Base-by-base conservation (phyloP, 2,888 invertebrate genomes). In the Aradus depressus region DNA sequence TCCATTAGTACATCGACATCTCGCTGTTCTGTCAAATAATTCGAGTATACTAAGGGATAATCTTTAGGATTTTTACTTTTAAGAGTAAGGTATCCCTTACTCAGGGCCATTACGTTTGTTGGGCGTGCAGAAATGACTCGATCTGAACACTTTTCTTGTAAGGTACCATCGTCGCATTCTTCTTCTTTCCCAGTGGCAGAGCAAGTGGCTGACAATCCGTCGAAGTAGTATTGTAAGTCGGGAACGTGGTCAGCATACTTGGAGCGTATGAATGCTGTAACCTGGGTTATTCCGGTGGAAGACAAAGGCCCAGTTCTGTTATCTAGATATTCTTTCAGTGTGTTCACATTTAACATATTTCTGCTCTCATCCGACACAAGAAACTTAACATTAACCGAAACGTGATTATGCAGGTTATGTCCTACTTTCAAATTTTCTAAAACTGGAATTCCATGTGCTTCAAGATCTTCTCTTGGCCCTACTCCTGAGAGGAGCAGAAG, bases 401-500 rank as follows among this genome's bases (percentile, higher is more conserved):
- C 49, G 59, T 77, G 77, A 61, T 77, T 76, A 58, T 76, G 74
- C 6, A 77, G 66, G 60, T 76, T 76, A 50, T 68, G 62, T 2
- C 77, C 77, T 1, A 77, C 77, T 57, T 69, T 68, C 19, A 74
- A 60, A 61, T 75, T 67, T 31, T 55, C 64, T 2, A 74, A 56
- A 0, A 69, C 63, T 0, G 69, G 62, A 47, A 75, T 72, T 0
- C 67, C 66, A 53, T 72, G 59, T 28, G 69, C 62, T 4, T 66
- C 60, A 57, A 81, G 67, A 50, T 73, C 69, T 1, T 72, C 63
- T 43, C 64, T 65, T 0, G 76, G 76, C 0, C 77, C 77, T 8
- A 81, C 70, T 1, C 83, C 83, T 1, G 80, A 81, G 12, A 82
- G 64, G 76, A 82, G 75, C 35, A 84, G 66, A 3, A 84, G 60